Base-by-base conservation (phyloP, 2,888 invertebrate species). In the Exocentrus adspersus region DNA sequence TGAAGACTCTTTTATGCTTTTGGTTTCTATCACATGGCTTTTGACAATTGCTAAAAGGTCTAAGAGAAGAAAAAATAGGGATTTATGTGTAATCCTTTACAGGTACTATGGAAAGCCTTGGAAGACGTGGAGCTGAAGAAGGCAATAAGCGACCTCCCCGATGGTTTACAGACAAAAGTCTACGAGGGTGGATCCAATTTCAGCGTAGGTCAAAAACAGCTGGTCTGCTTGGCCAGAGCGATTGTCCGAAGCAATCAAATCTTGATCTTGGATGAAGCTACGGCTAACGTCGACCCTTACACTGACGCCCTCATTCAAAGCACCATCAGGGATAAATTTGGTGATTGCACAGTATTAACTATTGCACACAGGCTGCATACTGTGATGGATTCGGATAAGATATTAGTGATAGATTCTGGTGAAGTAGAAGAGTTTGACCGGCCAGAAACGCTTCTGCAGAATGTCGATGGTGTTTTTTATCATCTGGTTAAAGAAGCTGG, bases 71-170 rank as follows among this genome's bases (percentile, higher is more conserved):
- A 17, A 1, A 45, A 3, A 9, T 19, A 6, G 2, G 10, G 10
- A 45, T n/a, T n/a, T n/a, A n/a, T n/a, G n/a, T n/a, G n/a, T 7
- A 42, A 16, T 2, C 9, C 2, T 16, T 65, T 58, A 45, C 46
- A 87, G n/a, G 86, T 90, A 61, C 81, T 97, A 0, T 96, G 96
- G 95, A 86, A 87, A 64, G 94, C 93, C 0, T 82, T 97, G 19
- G 93, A 94, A 70, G 92, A 95, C 83, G 91, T 92, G 45, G 90
- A 92, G 76, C 77, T 95, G 28, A 94, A 93, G 76, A 87, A 89
- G 48, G 86, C 87, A 0, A 86, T 92, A 30, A 78, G 81, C 60
- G 90, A 85, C 19, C 76, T 91, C 63, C 85, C 90, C 1, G 89
- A 89, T 0, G 76, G 80, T 2, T 83, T 94, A 30, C 87, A 88